These are phyloP conservation scores for Drosophila suboccidentalis DNA, from an alignment of 2,888 invertebrate species.

Conservation along the genomic window DNA sequence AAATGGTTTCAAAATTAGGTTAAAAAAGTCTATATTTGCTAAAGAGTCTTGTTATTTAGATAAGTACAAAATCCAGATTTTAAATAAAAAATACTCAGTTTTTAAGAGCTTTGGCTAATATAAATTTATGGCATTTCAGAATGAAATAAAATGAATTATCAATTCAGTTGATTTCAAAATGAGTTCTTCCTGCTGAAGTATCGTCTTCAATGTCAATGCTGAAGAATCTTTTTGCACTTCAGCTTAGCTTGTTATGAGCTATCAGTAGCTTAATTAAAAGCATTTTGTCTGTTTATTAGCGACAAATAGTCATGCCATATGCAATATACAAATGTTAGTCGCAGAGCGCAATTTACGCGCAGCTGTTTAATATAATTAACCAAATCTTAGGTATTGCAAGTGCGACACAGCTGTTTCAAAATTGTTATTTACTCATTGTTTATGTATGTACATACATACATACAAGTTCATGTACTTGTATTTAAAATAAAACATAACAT, in stretches of 20 bases:
- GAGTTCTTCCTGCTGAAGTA: neutral
- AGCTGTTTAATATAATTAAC: slow-evolving; percentile 49
- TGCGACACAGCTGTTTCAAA: slow-evolving; percentile 46
- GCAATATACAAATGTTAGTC: slow-evolving; percentile 5
- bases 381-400: slow-evolving; percentile 31
- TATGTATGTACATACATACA: neutral
- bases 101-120: too few species aligned
- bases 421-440: slow-evolving; percentile 8
- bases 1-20: too few species aligned
- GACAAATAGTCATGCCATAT: slow-evolving; percentile 9
- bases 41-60: too few species aligned
- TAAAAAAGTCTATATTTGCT: too few species aligned
- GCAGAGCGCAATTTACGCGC: slow-evolving; percentile 29
- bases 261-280: neutral
- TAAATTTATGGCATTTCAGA: too few species aligned
- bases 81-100: too few species aligned
- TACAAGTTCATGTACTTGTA: neutral
- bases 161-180: too few species aligned
- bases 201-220: neutral
- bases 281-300: slow-evolving; percentile 16
- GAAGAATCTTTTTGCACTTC: neutral
- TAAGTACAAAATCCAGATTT: too few species aligned
- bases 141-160: too few species aligned
- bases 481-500: neutral
- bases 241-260: neutral